Conservation (phyloP, 1,140 invertebrate genomes). For the Tetragnatha versicolor region DNA sequence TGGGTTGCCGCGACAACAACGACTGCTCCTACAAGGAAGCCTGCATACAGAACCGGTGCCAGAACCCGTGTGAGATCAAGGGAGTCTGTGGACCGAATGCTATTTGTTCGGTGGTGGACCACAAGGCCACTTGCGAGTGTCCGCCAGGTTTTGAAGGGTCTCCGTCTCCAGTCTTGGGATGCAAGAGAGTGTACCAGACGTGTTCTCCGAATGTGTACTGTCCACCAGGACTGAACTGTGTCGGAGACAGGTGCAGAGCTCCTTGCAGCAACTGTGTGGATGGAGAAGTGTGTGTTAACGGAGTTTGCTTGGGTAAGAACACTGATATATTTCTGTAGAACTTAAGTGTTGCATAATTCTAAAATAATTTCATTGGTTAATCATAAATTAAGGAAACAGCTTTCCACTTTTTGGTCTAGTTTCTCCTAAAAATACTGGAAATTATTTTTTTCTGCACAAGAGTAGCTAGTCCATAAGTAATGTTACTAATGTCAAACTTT, state of each 20-base stretch:
- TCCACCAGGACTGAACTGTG: slow-evolving; percentile 58
- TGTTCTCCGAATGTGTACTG: slow-evolving; percentile 60
- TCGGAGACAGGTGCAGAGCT: slow-evolving; percentile 57
- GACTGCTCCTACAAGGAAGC: slow-evolving; percentile 78
- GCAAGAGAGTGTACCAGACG: slow-evolving; percentile 77
- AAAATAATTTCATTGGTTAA: background rate
- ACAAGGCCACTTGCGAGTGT: slow-evolving; percentile 74
- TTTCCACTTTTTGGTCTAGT: too few species aligned
- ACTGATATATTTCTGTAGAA: background rate
- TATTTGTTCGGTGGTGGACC: slow-evolving; percentile 74
- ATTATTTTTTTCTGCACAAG: background rate
- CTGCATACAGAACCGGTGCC: slow-evolving; percentile 83
- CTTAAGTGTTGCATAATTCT: too few species aligned
- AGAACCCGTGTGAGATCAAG: slow-evolving; percentile 78
- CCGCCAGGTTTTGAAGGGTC: slow-evolving; percentile 83
- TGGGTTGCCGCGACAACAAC: slow-evolving; percentile 82
- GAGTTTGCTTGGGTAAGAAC: slow-evolving; percentile 56
- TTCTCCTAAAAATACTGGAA: too few species aligned
- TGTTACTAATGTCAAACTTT: background rate
- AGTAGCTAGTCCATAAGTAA: too few species aligned
- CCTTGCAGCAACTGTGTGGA: slow-evolving; percentile 58
- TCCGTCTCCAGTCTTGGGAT: slow-evolving; percentile 87
- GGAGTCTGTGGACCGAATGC: slow-evolving; percentile 85
- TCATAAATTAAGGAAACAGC: background rate
- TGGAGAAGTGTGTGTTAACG: slow-evolving; percentile 58